Evolutionary conservation across 2,113 vertebrate species (phyloP).

Genomic region (Saguinus imperator): DNA sequence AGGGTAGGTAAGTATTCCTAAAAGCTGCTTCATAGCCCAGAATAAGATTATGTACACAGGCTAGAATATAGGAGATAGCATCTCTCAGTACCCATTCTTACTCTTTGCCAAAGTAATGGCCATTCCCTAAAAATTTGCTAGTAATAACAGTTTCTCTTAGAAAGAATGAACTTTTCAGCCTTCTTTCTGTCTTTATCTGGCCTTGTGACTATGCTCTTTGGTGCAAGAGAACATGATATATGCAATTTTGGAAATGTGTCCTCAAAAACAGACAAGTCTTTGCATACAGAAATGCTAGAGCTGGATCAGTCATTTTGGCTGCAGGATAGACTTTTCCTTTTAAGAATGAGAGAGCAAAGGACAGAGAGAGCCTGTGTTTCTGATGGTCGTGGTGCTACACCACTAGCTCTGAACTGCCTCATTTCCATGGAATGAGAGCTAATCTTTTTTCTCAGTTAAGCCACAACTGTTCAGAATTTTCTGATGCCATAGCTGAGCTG

Average conservation of each 20-base stretch:
- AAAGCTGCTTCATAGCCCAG: neutral
- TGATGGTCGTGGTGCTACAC: rapidly evolving
- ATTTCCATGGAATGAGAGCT: neutral
- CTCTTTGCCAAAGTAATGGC: neutral
- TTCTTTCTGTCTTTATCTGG: neutral
- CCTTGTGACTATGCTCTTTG: neutral
- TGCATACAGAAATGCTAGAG: neutral
- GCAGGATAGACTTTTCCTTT: neutral
- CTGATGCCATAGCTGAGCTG: neutral
- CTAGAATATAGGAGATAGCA: neutral
- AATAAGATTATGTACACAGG: neutral
- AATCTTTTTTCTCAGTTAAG: neutral
- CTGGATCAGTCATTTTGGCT: neutral
- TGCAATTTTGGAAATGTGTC: neutral
- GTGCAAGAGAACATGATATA: neutral
- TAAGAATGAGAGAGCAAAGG: neutral
- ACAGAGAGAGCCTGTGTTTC: neutral
- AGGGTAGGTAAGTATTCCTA: neutral
- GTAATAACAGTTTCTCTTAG: neutral
- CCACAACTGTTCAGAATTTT: neutral
- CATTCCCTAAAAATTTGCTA: neutral
- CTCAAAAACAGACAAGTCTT: neutral
- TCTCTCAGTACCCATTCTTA: neutral
- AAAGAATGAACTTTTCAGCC: neutral
- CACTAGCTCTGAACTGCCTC: neutral